Evolutionary conservation across 2,113 vertebrate species (phyloP), one percentile per base, ranked within the genome.

Genomic region (Tretioscincus oriximinensis): DNA sequence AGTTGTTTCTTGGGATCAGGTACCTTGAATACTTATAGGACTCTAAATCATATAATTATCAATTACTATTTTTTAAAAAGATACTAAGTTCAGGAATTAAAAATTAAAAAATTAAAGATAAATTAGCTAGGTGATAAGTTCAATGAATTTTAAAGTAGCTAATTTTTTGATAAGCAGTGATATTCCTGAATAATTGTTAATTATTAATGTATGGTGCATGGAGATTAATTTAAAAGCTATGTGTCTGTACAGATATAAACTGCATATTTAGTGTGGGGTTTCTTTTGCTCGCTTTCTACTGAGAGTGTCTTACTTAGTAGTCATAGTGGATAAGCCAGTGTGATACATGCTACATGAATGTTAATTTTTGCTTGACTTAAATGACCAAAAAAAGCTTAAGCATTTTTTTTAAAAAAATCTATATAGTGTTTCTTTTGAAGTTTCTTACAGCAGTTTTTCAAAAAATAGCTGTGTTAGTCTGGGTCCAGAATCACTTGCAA

Each of bases 111-210:
- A 58, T 18, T 16, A 58, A 58, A 58, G 54, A 58, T 58, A 58
- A 58, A 35, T 24, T 22, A 61, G 74, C 22, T 64, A 64, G 75
- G 21, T 75, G 71, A 81, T 81, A 81, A 74, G 20, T 7, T 63
- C 75, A 81, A 81, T 81, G 47, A 11, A n/a, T 66, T 81, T 81
- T 49, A 9, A 67, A 58, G 41, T 28, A 81, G 63, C 47, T 66
- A 75, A 66, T 81, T 81, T 75, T 81, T 58, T 75, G 63, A 81
- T 81, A 74, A 66, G 47, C 45, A 67, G 18, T 81, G 72, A 67
- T 31, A 66, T 73, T 51, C 67, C 51, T 73, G 51, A n/a, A 81
- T 18, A 73, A 54, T 31, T 66, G 45, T 81, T 75, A 75, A 75
- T 81, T 81, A 75, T 81, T 74, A 63, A 68, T 81, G 64, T 74